Evolutionary conservation across 2,113 vertebrate species (phyloP).

Genomic region (Miniopterus natalensis): DNA sequence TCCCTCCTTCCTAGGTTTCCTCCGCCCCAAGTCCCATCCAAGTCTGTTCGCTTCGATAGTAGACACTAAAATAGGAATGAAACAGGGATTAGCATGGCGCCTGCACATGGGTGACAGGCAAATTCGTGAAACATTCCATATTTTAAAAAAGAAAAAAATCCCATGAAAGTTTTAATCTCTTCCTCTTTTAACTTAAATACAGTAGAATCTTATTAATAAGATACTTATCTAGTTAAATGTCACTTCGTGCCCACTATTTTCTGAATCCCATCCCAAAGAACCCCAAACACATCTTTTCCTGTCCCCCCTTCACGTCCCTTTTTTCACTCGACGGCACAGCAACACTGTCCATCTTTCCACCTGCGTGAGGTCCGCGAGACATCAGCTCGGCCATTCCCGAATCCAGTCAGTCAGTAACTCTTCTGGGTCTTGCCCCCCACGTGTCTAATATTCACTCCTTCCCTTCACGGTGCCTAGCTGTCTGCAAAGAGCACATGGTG

Average conservation of each 20-base stretch:
- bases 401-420: background rate
- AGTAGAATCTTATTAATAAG: background rate
- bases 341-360: background rate
- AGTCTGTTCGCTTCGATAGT: background rate
- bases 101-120: background rate
- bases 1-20: conserved; percentile 32
- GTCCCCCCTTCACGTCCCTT: background rate
- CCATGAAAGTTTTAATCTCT: background rate
- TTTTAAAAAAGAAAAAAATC: background rate
- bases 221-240: background rate
- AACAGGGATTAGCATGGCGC: background rate
- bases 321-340: background rate
- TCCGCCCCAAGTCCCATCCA: background rate
- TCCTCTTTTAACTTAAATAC: conserved; percentile 12
- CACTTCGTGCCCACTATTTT: background rate
- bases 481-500: background rate
- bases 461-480: background rate
- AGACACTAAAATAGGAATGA: background rate
- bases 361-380: background rate
- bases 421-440: background rate
- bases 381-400: background rate
- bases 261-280: background rate
- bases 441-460: background rate
- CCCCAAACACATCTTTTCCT: background rate
- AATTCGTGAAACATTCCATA: background rate